Base-by-base conservation (phyloP, 2,797 vertebrate genomes). In the Periophthalmus magnuspinnatus region DNA sequence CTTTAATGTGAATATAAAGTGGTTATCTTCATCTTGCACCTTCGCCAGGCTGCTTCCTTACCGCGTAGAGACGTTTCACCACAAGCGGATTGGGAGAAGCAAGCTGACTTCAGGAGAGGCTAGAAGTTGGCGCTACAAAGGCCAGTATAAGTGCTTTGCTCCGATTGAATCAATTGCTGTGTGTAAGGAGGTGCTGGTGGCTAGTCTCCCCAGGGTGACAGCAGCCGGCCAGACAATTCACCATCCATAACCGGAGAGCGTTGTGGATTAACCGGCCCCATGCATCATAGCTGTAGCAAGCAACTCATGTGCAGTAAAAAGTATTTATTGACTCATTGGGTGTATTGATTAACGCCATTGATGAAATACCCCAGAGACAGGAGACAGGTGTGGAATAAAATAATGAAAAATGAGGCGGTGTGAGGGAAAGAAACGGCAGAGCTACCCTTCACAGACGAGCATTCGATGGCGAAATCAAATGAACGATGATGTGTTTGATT, bases 141-240 rank as follows among this genome's bases (percentile, higher is more conserved):
- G 91, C 83, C 89, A 88, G 88, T 69, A 59, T 80, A 80, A 45
- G 90, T 71, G 87, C 88, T 91, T 41, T 89, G 84, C 91, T 90
- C 89, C 90, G 93, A 94, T 92, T 92, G 92, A 93, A 93, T 93
- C 92, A 91, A 93, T 93, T 83, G 90, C 93, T 90, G 82, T 82
- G 84, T 89, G 90, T 91, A 93, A 94, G 91, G 85, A 92, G 91
- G 88, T 91, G 87, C 85, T 84, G 88, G 90, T 85, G 82, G 77
- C 54, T 64, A 45, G 84, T 82, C 84, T 91, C 90, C 91, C 91
- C 73, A 59, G 89, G 90, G 92, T 86, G 82, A 92, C 83, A 75
- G 85, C 86, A 79, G 85, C 84, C 84, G 84, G 81, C 65, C 82
- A 85, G 88, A 82, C 88, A 79, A 85, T 89, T 86, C 85, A 76